Percentiles rank a stretch among this genome's conserved stretches.
These are phyloP conservation scores for Tichodroma muraria DNA, from an alignment of 2,113 vertebrate species.

Conservation along the genomic window DNA sequence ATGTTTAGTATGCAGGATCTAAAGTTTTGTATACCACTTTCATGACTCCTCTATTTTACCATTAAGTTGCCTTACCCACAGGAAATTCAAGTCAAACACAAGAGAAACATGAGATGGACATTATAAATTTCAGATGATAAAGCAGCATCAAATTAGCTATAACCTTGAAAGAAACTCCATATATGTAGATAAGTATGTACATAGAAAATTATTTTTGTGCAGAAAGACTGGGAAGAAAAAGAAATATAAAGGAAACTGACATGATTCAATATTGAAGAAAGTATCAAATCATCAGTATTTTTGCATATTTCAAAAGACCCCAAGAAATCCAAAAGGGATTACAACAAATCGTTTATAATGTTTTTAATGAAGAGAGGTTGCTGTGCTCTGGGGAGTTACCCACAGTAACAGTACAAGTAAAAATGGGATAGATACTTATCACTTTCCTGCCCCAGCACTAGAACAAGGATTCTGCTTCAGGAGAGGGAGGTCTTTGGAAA, in stretches of 20 bases:
- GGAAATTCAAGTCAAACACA: not conserved
- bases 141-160: not conserved
- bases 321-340: not conserved
- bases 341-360: not conserved
- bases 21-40: not conserved
- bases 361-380: not conserved
- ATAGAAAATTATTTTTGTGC: not conserved
- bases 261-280: not conserved
- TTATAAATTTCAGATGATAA: not conserved
- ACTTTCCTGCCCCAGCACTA: not conserved
- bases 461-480: not conserved
- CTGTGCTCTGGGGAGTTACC: not conserved
- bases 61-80: not conserved
- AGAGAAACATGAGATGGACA: not conserved
- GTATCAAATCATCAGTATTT: not conserved
- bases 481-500: not conserved
- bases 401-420: not conserved
- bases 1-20: not conserved
- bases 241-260: not conserved
- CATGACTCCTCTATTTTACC: not conserved
- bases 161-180: not conserved
- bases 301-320: not conserved
- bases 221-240: not conserved
- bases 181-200: not conserved
- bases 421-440: not conserved